phyloP scores from a whole-genome alignment of 2,888 invertebrate genomes.

The Lordiphosa fenestrarum region DNA sequence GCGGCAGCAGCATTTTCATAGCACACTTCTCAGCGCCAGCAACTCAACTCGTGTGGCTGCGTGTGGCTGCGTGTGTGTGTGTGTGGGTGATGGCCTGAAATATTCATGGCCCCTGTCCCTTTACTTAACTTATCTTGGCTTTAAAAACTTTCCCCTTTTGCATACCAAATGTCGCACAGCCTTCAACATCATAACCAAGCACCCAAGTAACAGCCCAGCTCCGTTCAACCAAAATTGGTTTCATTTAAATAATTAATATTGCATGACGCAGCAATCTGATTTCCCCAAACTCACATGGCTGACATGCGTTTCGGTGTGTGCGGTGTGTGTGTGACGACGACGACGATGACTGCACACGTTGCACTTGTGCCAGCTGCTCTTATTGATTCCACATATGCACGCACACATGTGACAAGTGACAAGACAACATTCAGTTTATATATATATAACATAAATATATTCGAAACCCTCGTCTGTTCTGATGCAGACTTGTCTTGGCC shows the following conservation, averaged over 20 bases:
- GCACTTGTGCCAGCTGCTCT: slow-evolving; percentile 14
- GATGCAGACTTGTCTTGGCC: not conserved
- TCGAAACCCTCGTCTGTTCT: too few species aligned
- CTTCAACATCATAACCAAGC: slow-evolving; percentile 16
- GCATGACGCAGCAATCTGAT: slow-evolving; percentile 15
- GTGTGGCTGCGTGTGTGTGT: slow-evolving; percentile 1
- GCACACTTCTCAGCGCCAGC: slow-evolving; percentile 19
- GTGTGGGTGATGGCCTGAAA: slow-evolving; percentile 41
- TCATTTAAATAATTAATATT: slow-evolving; percentile 36
- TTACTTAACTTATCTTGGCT: slow-evolving; percentile 28
- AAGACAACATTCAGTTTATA: slow-evolving; percentile 15
- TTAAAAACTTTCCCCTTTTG: slow-evolving; percentile 33
- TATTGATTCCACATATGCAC: slow-evolving; percentile 24
- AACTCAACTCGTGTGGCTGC: slow-evolving; percentile 15
- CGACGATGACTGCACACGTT: slow-evolving; percentile 10
- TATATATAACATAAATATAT: too few species aligned
- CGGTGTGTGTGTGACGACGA: slow-evolving; percentile 1
- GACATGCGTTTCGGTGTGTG: slow-evolving; percentile 11
- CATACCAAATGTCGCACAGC: slow-evolving; percentile 47
- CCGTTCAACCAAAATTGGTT: slow-evolving; percentile 35
- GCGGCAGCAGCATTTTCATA: slow-evolving; percentile 10
- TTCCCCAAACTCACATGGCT: slow-evolving; percentile 11
- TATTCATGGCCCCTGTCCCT: slow-evolving; percentile 53
- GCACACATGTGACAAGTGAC: slow-evolving; percentile 11
- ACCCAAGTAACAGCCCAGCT: too few species aligned